These are phyloP conservation scores for Oryzias sinensis DNA, from an alignment of 2,797 vertebrate species.

Conservation along the genomic window DNA sequence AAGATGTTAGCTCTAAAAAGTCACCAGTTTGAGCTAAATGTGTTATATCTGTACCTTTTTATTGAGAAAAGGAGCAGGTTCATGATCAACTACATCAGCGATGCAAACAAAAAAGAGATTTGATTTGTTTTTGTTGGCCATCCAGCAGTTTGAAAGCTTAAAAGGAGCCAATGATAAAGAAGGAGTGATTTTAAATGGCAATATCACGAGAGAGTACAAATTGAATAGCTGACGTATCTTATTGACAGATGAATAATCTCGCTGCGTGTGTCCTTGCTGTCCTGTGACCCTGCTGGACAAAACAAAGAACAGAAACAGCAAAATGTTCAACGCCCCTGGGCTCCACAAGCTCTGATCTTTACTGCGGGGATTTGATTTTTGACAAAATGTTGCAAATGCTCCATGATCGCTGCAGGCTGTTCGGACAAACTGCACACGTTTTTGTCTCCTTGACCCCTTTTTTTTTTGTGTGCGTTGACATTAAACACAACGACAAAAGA, in stretches of 20 bases:
- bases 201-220: slow-evolving; percentile 1
- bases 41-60: background rate
- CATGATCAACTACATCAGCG: slow-evolving; percentile 2
- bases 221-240: slow-evolving; percentile 15
- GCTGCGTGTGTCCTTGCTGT: slow-evolving; percentile 6
- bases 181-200: too few species aligned
- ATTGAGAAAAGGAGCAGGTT: background rate
- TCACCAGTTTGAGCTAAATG: background rate
- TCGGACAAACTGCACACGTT: background rate
- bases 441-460: background rate
- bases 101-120: background rate
- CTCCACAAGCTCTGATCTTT: slow-evolving; percentile 14
- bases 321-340: slow-evolving; percentile 20
- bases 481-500: slow-evolving; percentile 21
- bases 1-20: background rate
- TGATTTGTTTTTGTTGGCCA: background rate
- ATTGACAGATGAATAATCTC: slow-evolving; percentile 23
- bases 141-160: slow-evolving; percentile 7
- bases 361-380: slow-evolving; percentile 16
- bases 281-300: slow-evolving; percentile 13
- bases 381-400: slow-evolving; percentile 15
- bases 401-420: slow-evolving; percentile 13
- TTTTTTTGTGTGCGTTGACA: slow-evolving; percentile 24
- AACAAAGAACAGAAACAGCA: slow-evolving; percentile 19
- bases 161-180: too few species aligned